Conservation (phyloP, 2,797 vertebrate species). For the Knipowitschia caucasica region DNA sequence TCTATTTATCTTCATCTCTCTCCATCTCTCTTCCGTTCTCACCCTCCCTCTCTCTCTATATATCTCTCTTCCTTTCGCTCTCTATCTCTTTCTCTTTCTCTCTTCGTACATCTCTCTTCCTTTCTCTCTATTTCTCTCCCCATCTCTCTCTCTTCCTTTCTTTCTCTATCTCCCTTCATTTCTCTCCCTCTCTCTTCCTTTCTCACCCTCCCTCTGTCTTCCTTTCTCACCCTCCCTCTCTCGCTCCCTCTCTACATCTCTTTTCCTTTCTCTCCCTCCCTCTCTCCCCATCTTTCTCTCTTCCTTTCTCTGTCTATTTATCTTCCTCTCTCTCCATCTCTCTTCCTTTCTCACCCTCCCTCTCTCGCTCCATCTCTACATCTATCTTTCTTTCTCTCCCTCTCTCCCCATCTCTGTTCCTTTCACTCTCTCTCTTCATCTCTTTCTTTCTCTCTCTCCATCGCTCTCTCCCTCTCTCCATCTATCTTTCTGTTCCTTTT, state of each 20-base stretch:
- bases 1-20: conserved; percentile 1
- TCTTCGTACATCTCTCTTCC: neutral
- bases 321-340: conserved; percentile 31
- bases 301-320: too few relatives aligned
- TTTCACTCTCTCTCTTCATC: neutral
- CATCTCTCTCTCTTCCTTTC: too few relatives aligned
- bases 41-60: conserved; percentile 25
- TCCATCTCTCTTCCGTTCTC: neutral
- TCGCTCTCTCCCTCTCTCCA: neutral
- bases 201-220: neutral
- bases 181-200: conserved; percentile 18
- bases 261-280: neutral
- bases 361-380: neutral
- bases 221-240: neutral
- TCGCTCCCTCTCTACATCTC: neutral
- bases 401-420: neutral
- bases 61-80: conserved; percentile 27
- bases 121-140: neutral
- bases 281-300: neutral
- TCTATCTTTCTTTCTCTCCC: neutral
- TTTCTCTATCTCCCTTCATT: neutral
- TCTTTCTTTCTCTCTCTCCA: conserved; percentile 28
- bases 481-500: too few relatives aligned
- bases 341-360: conserved; percentile 7
- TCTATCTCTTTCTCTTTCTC: neutral